phyloP scores from a whole-genome alignment of 2,888 invertebrate genomes.

The Psylliodes chrysocephalus region DNA sequence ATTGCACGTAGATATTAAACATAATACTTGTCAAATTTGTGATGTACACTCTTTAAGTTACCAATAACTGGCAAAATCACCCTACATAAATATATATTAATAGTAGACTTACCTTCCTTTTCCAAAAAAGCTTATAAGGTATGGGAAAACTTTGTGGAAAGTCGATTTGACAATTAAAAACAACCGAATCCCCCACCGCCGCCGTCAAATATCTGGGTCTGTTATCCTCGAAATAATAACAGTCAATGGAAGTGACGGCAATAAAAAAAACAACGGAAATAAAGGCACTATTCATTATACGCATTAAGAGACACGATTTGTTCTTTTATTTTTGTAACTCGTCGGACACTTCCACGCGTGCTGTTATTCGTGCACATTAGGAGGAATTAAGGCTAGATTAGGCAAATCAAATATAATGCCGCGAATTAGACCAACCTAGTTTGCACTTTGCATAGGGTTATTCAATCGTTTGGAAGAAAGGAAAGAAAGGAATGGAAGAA shows the following conservation, averaged over 20 bases:
- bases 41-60: too few relatives aligned
- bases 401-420: constrained; percentile 41
- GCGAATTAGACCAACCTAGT: constrained; percentile 35
- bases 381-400: constrained; percentile 46
- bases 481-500: constrained; percentile 7
- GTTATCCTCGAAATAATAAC: constrained; percentile 57
- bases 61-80: too few relatives aligned
- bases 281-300: constrained; percentile 39
- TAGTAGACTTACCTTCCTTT: constrained; percentile 89
- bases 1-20: too few relatives aligned
- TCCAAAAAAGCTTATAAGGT: constrained; percentile 90
- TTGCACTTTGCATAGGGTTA: constrained; percentile 29
- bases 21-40: too few relatives aligned
- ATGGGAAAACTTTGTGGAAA: constrained; percentile 88
- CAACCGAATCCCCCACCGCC: constrained; percentile 80
- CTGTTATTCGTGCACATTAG: constrained; percentile 34
- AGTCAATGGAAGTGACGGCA: constrained; percentile 33
- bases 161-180: constrained; percentile 86
- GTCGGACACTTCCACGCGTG: constrained; percentile 25
- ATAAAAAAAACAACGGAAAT: constrained; percentile 31
- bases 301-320: neutral
- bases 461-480: constrained; percentile 23
- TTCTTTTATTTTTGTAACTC: constrained; percentile 10
- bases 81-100: too few relatives aligned
- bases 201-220: constrained; percentile 67